Evolutionary conservation across 2,113 vertebrate genomes (phyloP).

Genomic region (Pipra filicauda): DNA sequence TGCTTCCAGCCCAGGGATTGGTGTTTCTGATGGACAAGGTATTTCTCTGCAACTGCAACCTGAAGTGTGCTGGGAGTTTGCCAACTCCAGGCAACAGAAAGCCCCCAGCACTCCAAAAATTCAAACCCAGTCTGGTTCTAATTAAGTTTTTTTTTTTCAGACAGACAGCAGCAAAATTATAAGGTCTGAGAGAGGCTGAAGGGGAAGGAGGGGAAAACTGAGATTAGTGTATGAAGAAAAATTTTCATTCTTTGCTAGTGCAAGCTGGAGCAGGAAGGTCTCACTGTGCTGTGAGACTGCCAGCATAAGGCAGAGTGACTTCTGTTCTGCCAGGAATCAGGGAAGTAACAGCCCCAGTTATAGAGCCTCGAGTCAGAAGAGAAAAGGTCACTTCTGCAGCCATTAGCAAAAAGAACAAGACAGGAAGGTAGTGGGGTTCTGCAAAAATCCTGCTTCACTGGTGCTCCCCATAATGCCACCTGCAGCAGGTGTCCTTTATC

Average conservation of each 20-base stretch:
- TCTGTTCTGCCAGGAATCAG: not conserved
- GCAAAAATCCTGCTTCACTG: not conserved
- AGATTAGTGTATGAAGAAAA: not conserved
- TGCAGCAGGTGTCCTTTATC: not conserved
- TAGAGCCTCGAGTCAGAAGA: not conserved
- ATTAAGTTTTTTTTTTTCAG: not conserved
- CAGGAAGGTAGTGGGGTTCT: not conserved
- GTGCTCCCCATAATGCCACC: fast-evolving
- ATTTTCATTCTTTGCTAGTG: not conserved
- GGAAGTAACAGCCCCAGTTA: not conserved
- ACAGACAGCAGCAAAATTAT: not conserved
- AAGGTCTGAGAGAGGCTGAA: not conserved
- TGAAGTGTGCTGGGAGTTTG: not conserved
- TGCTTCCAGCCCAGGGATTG: not conserved
- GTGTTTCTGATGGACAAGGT: not conserved
- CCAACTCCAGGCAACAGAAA: not conserved
- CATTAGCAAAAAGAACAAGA: not conserved
- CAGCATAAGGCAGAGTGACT: not conserved
- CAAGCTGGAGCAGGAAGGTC: not conserved
- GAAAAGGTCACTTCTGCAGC: not conserved
- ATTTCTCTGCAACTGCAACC: not conserved
- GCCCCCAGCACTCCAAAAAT: not conserved
- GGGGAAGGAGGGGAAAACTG: not conserved
- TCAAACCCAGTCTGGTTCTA: not conserved
- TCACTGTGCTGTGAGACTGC: not conserved